These are phyloP conservation scores for Saccopteryx bilineata DNA, from an alignment of 2,113 vertebrate species.

Conservation along the genomic window DNA sequence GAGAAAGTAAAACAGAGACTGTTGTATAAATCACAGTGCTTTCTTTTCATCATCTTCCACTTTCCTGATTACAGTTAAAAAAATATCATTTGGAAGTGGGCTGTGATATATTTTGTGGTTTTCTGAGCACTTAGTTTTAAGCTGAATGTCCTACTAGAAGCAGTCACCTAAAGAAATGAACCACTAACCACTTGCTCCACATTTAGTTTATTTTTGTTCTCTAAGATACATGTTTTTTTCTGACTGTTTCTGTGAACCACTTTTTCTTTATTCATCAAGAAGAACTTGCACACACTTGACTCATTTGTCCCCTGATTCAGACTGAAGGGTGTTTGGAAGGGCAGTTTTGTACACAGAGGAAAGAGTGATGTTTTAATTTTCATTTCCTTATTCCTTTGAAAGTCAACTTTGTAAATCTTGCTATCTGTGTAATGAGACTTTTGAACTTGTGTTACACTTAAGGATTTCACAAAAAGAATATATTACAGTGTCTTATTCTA, in stretches of 20 bases:
- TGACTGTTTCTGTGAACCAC: background rate
- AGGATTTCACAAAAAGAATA: constrained; percentile 84
- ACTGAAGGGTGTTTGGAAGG: constrained; percentile 58
- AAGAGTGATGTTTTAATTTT: constrained; percentile 69
- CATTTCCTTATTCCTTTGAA: constrained; percentile 71
- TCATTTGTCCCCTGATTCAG: constrained; percentile 49
- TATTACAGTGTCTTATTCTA: constrained; percentile 83
- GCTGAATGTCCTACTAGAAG: background rate
- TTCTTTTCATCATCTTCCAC: background rate
- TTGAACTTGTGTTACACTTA: constrained; percentile 82
- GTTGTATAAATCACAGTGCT: background rate
- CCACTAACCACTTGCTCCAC: constrained; percentile 14
- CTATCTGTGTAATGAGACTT: constrained; percentile 70
- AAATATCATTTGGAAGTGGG: constrained; percentile 59
- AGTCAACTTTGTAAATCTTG: constrained; percentile 71
- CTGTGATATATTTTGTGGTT: constrained; percentile 48
- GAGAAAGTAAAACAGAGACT: background rate
- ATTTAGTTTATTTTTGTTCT: constrained; percentile 40
- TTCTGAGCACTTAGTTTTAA: constrained; percentile 33
- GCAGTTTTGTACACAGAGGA: constrained; percentile 43
- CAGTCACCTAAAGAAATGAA: constrained; percentile 35
- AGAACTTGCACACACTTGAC: constrained; percentile 21
- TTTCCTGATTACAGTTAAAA: constrained; percentile 38
- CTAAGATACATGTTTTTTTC: background rate
- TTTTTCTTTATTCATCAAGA: background rate